Base-by-base conservation (phyloP, 2,797 vertebrate genomes). In the Enteromius afrohamiltoni region DNA sequence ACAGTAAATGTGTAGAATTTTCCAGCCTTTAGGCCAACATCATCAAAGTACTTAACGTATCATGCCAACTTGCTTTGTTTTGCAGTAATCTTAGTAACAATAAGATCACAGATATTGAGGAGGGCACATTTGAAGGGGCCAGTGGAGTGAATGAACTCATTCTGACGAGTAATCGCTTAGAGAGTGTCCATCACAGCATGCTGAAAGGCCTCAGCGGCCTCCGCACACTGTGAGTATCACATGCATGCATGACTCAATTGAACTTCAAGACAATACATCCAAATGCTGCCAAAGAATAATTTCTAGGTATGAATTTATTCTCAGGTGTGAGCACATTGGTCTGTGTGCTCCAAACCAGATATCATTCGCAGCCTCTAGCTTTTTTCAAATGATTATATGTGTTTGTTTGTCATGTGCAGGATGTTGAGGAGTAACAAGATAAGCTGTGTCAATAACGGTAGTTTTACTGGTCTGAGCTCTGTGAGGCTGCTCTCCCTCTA, bases 401-500 rank as follows among this genome's bases (percentile, higher is more conserved):
- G 58, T 84, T 75, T 68, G 10, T 78, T 40, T 74, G n/a, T 82
- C 26, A 6, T 58, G 77, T 53, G 78, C 85, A 99, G 98, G 82
- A 99, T 99, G 98, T 91, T 99, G 89, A 95, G 98, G 91, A 99
- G 97, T 88, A 99, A 99, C 92, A 96, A 94, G 4, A 97, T 99
- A 91, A 97, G 95, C 94, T 99, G 98, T 89, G 96, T 99, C 86
- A 97, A 96, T 71, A 99, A 99, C 7, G 95, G 96, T 91, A 99
- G 97, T 89, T 99, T 99, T 79, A 96, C 96, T 0, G 98, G 98
- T 9, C 91, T 99, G 89, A 97, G 97, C 86, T 99, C 97, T 0
- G 97, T 99, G 14, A 96, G 98, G 47, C 92, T 99, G 84, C 95
- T 99, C 79, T 99, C 98, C 0, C 94, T 99, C 62, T 99, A 99